Percentiles rank a stretch among this genome's conserved stretches.
Conservation (phyloP, 2,113 vertebrate genomes). For the Rhadina sibilatrix region DNA sequence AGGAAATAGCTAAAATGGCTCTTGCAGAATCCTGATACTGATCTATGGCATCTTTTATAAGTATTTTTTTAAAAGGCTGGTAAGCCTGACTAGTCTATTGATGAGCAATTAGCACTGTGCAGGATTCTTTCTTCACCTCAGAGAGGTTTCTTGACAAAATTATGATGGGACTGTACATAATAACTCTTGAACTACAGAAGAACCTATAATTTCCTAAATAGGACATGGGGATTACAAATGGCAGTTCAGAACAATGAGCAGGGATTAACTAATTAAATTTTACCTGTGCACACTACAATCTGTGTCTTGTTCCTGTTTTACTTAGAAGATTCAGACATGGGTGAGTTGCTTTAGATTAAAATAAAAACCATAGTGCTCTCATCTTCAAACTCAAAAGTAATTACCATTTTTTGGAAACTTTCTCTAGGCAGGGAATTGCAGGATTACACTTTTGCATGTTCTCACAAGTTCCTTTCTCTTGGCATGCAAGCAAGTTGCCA, state of each 20-base stretch:
- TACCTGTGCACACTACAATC: background rate
- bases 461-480: constrained; percentile 31
- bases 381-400: background rate
- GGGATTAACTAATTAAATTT: background rate
- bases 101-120: background rate
- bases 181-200: background rate
- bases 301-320: background rate
- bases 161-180: background rate
- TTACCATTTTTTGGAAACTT: background rate
- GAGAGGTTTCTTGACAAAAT: background rate
- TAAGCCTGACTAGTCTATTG: background rate
- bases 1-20: background rate
- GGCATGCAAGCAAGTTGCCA: constrained; percentile 40
- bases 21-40: background rate
- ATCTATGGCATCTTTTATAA: background rate
- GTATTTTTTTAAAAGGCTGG: background rate
- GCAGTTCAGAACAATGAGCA: background rate
- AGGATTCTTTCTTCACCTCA: background rate
- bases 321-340: background rate
- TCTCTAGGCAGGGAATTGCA: background rate
- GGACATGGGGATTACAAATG: background rate
- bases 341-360: background rate
- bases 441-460: constrained; percentile 38
- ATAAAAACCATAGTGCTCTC: background rate
- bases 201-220: background rate